Conservation (phyloP, 2,113 vertebrate genomes). For the Myotis davidii region DNA sequence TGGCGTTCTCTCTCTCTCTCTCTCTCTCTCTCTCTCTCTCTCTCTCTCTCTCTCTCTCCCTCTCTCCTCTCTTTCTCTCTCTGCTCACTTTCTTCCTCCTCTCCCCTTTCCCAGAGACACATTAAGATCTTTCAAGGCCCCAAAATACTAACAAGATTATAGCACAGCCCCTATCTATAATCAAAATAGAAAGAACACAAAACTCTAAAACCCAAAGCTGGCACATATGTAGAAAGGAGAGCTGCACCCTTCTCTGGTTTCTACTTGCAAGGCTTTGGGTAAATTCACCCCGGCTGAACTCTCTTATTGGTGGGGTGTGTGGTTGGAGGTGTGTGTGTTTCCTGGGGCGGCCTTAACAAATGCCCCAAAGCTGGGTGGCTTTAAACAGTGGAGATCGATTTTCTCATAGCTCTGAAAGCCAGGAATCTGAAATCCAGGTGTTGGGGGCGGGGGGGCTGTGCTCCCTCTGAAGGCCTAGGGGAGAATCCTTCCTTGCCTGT, state of each 20-base stretch:
- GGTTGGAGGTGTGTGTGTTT: background rate
- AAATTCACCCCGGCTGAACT: background rate
- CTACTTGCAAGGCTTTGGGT: background rate
- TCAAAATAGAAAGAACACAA: background rate
- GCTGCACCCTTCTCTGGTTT: background rate
- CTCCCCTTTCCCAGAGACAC: background rate
- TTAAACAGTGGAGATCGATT: background rate
- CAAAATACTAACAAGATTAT: background rate
- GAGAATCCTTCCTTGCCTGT: fast-evolving
- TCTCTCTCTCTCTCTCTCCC: no score
- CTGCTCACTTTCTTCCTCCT: background rate
- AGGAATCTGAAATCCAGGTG: background rate
- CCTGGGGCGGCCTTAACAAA: background rate
- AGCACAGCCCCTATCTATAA: background rate
- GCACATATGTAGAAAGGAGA: background rate
- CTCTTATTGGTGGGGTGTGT: background rate
- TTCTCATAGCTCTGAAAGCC: background rate
- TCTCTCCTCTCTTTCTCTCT: background rate
- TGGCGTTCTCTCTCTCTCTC: background rate
- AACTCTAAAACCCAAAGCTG: background rate
- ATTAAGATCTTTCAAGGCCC: background rate
- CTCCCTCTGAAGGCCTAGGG: background rate
- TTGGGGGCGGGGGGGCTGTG: fast-evolving
- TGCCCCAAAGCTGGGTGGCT: no score
- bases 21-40: background rate